Conservation (phyloP, 2,888 invertebrate species). For the Cepaea hortensis region DNA sequence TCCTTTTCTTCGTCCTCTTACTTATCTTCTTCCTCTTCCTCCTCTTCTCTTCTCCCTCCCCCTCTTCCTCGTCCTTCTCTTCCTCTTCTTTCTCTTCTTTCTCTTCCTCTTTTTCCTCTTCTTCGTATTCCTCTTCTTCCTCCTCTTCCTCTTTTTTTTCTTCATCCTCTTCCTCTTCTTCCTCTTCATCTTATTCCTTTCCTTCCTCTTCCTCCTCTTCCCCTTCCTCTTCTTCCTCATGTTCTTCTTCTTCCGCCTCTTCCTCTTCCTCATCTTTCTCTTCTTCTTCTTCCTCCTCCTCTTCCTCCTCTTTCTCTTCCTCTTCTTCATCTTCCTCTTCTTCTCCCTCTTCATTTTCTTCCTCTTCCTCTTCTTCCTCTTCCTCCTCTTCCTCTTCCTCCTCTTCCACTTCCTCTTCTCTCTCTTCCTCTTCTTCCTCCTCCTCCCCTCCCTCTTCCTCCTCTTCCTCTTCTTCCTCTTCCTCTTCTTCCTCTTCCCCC, state of each 20-base stretch:
- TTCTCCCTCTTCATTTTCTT: neutral
- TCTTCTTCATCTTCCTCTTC: too few species aligned
- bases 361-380: neutral
- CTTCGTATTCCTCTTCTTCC: neutral
- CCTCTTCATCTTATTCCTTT: neutral
- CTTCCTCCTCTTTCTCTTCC: too few species aligned
- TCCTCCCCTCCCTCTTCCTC: neutral
- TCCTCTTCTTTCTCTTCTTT: neutral
- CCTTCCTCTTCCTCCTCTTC: neutral
- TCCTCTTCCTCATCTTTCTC: too few species aligned
- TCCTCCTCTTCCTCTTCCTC: neutral
- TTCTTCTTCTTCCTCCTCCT: too few species aligned
- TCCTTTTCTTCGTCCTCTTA: neutral
- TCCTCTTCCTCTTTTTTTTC: neutral
- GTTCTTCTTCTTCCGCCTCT: neutral
- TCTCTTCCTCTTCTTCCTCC: too few species aligned
- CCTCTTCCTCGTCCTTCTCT: neutral
- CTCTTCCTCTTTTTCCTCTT: neutral
- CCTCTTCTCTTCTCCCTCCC: neutral
- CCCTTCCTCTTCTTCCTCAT: neutral
- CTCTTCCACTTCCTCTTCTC: too few species aligned
- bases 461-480: neutral
- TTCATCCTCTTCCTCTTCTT: neutral
- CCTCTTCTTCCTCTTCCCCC: neutral
- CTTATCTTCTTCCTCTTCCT: neutral